Evolutionary conservation across 2,888 invertebrate species (phyloP).

Genomic region (Podotricha telesiphe): DNA sequence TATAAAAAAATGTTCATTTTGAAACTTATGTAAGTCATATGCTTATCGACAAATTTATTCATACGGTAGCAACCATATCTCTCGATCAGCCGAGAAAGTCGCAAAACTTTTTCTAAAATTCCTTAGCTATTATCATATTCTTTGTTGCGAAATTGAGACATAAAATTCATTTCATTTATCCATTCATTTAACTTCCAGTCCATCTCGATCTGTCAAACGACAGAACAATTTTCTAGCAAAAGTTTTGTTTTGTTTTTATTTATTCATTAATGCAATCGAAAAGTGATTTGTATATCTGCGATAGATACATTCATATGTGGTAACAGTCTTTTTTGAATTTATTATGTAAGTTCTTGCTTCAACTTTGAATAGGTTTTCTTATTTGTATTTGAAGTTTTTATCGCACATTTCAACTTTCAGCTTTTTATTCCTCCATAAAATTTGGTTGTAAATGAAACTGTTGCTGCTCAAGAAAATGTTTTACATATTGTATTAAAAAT

Average conservation of each 20-base stretch:
- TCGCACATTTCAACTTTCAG: slow-evolving; percentile 36
- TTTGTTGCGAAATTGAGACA: too few relatives aligned
- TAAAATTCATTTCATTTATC: too few relatives aligned
- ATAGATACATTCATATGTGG: neutral
- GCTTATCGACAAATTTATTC: too few relatives aligned
- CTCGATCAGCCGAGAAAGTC: too few relatives aligned
- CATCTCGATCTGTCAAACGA: too few relatives aligned
- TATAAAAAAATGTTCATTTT: too few relatives aligned
- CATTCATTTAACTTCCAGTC: too few relatives aligned
- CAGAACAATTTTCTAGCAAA: neutral
- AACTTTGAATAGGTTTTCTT: slow-evolving; percentile 35
- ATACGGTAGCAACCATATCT: too few relatives aligned
- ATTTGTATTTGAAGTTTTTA: slow-evolving; percentile 39
- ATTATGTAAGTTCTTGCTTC: slow-evolving; percentile 26
- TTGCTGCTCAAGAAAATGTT: slow-evolving; percentile 10
- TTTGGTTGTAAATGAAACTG: slow-evolving; percentile 26
- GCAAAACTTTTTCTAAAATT: too few relatives aligned
- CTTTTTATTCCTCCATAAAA: slow-evolving; percentile 31
- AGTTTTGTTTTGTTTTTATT: too few relatives aligned
- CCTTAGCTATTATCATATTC: too few relatives aligned
- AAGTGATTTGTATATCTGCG: neutral
- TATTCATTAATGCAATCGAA: neutral
- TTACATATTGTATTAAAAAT: neutral
- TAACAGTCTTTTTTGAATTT: slow-evolving; percentile 22
- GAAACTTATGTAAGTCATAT: too few relatives aligned